Base-by-base conservation (phyloP, 2,113 vertebrate genomes). In the Sceloporus tristichus region DNA sequence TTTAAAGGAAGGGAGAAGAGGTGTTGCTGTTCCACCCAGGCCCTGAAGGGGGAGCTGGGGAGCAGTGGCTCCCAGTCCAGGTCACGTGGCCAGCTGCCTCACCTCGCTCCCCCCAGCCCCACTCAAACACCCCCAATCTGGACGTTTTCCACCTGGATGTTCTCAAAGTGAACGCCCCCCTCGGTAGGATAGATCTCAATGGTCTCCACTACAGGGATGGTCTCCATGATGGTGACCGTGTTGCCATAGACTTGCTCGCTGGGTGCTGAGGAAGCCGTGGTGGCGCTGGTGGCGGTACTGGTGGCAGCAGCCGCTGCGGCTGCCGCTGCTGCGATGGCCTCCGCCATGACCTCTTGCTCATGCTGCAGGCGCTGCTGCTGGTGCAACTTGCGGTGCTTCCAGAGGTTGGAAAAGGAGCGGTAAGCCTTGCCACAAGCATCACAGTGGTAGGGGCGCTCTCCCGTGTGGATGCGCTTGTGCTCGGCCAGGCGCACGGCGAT, bases 311-410 rank as follows among this genome's bases (percentile, higher is more conserved):
- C 88, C 0, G 91, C 54, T 1, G 19, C 90, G 0, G 68, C 86
- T 0, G 93, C 95, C 90, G 62, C 91, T 8, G 94, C 96, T 5
- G 94, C 93, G 0, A 94, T 92, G 0, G 95, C 95, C 79, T 96
- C 92, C 1, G 90, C 93, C 91, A 94, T 87, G 79, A 90, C 92
- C 71, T 95, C 83, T 86, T 91, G 66, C 62, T 96, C 94, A 68
- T 95, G 92, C 92, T 88, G 87, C 95, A 96, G 87, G 85, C 92
- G 91, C 92, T 92, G 7, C 91, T 92, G 53, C 95, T 96, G 83
- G 85, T 99, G 98, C 19, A 97, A 98, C 94, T 98, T 98, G 40
- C 97, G 97, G 89, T 99, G 98, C 94, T 97, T 98, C 95, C 98
- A 97, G 79, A 99, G 97, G 92, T 98, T 98, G 85, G 98, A 98